Conservation (phyloP, 2,888 invertebrate species). For the Schrankia costaestrigalis region DNA sequence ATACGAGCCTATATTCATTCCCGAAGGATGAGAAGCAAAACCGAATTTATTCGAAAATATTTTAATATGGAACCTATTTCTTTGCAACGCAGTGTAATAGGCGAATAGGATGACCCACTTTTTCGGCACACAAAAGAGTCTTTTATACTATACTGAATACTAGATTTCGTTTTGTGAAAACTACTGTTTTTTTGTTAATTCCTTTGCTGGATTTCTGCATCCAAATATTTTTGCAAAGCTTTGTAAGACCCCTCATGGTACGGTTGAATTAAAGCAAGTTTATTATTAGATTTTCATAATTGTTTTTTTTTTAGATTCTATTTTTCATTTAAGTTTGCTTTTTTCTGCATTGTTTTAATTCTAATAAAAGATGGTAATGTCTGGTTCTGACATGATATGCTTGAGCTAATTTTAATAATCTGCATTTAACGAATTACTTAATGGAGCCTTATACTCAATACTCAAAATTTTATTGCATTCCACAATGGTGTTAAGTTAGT, state of each 20-base stretch:
- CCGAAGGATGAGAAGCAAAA: slow-evolving; percentile 5
- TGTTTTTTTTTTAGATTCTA: not conserved
- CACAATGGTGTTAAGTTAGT: no score
- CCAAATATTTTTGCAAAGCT: slow-evolving; percentile 26
- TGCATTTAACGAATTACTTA: no score
- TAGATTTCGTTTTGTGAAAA: slow-evolving; percentile 48
- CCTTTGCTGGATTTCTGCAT: slow-evolving; percentile 40
- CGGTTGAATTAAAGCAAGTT: slow-evolving; percentile 1
- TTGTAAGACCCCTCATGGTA: slow-evolving; percentile 23
- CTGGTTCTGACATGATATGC: no score
- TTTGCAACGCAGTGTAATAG: slow-evolving; percentile 41
- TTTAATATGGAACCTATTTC: slow-evolving; percentile 22
- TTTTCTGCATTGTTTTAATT: not conserved
- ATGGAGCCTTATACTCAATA: no score
- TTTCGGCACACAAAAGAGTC: slow-evolving; percentile 58
- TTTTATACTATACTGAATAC: slow-evolving; percentile 60
- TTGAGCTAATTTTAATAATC: no score
- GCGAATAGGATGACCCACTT: slow-evolving; percentile 60
- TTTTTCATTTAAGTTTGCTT: slow-evolving; percentile 1
- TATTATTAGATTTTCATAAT: slow-evolving; percentile 11
- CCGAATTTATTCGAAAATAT: slow-evolving; percentile 17
- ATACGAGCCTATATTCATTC: slow-evolving; percentile 2
- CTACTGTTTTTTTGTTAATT: slow-evolving; percentile 27
- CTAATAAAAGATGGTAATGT: no score
- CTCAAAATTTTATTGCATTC: no score